Evolutionary conservation across 2,113 vertebrate species (phyloP).

Genomic region (Carassius carassius): DNA sequence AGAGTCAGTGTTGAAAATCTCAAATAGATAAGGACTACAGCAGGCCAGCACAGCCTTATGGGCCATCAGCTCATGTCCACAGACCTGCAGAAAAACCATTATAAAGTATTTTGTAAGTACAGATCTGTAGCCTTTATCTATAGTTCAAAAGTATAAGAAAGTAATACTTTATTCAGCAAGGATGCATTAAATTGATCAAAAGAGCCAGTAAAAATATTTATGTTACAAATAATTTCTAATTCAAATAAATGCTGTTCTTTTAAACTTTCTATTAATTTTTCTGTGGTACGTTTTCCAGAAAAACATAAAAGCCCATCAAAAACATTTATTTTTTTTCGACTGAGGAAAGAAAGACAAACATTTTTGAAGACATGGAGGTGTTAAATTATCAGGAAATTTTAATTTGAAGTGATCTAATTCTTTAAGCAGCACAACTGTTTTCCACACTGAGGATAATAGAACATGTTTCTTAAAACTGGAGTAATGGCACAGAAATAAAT

Average conservation of each 20-base stretch:
- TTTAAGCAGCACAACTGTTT: not conserved
- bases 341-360: too few species aligned
- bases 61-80: conserved; percentile 93
- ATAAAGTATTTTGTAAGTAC: not conserved
- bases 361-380: too few species aligned
- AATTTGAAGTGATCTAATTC: too few species aligned
- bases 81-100: conserved; percentile 76
- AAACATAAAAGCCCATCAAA: too few species aligned
- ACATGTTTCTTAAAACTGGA: not conserved
- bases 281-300: too few species aligned
- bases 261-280: too few species aligned
- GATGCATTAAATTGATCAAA: not conserved
- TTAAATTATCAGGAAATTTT: too few species aligned
- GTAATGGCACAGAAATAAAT: not conserved
- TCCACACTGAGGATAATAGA: too few species aligned
- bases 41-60: conserved; percentile 95
- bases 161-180: not conserved
- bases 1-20: conserved; percentile 93
- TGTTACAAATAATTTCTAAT: too few species aligned
- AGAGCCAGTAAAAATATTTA: too few species aligned
- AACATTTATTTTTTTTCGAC: too few species aligned
- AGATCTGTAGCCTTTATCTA: not conserved
- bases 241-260: too few species aligned
- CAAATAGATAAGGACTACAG: conserved; percentile 96
- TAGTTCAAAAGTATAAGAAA: not conserved